Evolutionary conservation across 2,888 invertebrate genomes (phyloP).

Genomic region (Euzophera pinguis): DNA sequence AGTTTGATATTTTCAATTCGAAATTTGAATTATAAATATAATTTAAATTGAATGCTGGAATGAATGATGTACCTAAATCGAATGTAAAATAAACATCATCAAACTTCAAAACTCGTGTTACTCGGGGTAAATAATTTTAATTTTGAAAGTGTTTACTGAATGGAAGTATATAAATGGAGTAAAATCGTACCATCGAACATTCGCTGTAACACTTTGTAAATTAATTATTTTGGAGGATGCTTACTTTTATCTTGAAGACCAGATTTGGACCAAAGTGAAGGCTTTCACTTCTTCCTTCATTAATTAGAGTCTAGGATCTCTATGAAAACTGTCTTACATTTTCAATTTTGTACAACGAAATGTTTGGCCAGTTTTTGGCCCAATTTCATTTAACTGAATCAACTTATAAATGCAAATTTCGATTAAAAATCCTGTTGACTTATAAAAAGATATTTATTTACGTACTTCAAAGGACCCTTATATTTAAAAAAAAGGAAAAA

Average conservation of each 20-base stretch:
- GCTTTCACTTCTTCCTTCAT: constrained; percentile 15
- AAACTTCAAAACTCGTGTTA: background rate
- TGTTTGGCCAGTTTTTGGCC: background rate
- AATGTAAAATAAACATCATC: constrained; percentile 3
- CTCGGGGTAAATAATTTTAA: constrained; percentile 2
- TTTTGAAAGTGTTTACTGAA: background rate
- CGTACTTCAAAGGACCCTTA: too few species aligned
- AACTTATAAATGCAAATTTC: too few species aligned
- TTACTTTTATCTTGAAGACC: constrained; percentile 14
- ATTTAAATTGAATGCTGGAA: background rate
- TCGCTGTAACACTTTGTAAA: constrained; percentile 11
- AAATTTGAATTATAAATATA: background rate
- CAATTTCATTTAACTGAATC: too few species aligned
- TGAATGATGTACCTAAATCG: background rate
- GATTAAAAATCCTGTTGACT: too few species aligned
- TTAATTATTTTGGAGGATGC: constrained; percentile 16
- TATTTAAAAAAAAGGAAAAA: too few species aligned
- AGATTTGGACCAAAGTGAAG: constrained; percentile 11
- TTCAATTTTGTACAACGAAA: constrained; percentile 30
- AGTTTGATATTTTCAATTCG: background rate
- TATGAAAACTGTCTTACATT: constrained; percentile 27
- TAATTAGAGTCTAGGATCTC: constrained; percentile 22
- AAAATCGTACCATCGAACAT: background rate
- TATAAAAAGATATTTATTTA: too few species aligned
- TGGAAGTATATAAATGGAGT: background rate